Conservation (phyloP, 2,113 vertebrate species). For the Potamarius usumacintae region DNA sequence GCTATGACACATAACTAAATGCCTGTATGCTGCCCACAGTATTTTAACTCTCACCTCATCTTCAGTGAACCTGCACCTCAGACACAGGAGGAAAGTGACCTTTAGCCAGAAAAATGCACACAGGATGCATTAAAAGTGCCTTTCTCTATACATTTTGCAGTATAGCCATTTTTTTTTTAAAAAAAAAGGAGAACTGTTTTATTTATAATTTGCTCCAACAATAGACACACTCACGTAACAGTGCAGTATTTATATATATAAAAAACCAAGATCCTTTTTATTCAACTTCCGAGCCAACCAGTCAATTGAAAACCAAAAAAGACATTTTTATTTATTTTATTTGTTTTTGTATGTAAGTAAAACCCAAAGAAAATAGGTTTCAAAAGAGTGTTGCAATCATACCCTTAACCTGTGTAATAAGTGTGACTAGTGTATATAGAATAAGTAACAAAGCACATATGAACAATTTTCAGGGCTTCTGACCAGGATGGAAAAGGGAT, state of each 20-base stretch:
- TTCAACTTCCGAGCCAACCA: slow-evolving; percentile 72
- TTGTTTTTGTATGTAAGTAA: slow-evolving; percentile 66
- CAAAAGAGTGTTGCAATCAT: slow-evolving; percentile 65
- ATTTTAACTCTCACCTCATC: slow-evolving; percentile 76
- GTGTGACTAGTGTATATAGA: slow-evolving; percentile 62
- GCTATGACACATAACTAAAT: slow-evolving; percentile 62
- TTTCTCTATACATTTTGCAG: slow-evolving; percentile 65
- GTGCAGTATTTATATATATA: slow-evolving; percentile 72
- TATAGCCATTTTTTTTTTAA: slow-evolving; percentile 60
- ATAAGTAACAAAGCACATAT: slow-evolving; percentile 68
- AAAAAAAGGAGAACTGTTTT: slow-evolving; percentile 64
- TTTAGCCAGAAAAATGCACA: slow-evolving; percentile 62
- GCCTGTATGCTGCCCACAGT: slow-evolving; percentile 68
- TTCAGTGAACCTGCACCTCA: slow-evolving; percentile 69
- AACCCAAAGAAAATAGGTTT: slow-evolving; percentile 68
- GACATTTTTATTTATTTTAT: slow-evolving; percentile 71
- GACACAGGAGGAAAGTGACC: slow-evolving; percentile 62
- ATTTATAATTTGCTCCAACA: slow-evolving; percentile 64
- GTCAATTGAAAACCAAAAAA: slow-evolving; percentile 70
- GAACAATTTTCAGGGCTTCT: slow-evolving; percentile 69
- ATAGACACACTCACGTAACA: slow-evolving; percentile 63
- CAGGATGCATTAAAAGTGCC: slow-evolving; percentile 68
- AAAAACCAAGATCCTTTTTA: slow-evolving; percentile 60
- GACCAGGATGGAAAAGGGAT: slow-evolving; percentile 65
- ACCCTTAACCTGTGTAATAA: slow-evolving; percentile 73